Evolutionary conservation across 2,797 vertebrate genomes (phyloP).

Genomic region (Gastrophryne carolinensis): DNA sequence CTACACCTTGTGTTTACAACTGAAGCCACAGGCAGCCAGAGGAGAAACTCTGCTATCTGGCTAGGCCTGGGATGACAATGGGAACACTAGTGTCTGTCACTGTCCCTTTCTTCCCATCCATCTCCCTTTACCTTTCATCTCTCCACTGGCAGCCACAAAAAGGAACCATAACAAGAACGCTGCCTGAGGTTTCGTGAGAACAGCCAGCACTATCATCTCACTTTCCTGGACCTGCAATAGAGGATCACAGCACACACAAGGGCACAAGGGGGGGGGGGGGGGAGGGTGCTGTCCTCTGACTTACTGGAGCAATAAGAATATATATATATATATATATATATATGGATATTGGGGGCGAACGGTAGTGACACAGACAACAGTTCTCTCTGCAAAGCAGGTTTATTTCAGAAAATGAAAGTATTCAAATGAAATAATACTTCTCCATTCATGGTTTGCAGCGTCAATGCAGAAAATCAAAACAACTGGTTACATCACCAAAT

Average conservation of each 20-base stretch:
- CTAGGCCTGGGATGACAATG: slow-evolving; percentile 26
- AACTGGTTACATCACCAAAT: no score
- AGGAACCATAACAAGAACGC: neutral
- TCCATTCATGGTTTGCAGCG: no score
- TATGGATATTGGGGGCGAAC: no score
- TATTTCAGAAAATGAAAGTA: no score
- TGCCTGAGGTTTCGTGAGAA: neutral
- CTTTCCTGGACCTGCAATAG: neutral
- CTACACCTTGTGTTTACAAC: slow-evolving; percentile 41
- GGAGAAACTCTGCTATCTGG: slow-evolving; percentile 6
- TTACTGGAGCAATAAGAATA: no score
- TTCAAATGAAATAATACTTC: no score
- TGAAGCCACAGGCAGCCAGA: neutral
- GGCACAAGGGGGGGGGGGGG: no score
- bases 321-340: no score
- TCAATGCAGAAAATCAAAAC: no score
- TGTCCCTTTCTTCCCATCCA: slow-evolving; percentile 37
- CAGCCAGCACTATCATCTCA: neutral
- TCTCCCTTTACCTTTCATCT: slow-evolving; percentile 37
- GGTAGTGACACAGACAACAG: no score
- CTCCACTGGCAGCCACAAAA: neutral
- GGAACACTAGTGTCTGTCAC: slow-evolving; percentile 34
- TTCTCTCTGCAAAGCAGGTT: no score
- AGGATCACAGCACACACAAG: neutral
- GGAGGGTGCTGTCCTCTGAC: no score